Evolutionary conservation across 2,888 invertebrate genomes (phyloP).

Genomic region (Formica aserva): DNA sequence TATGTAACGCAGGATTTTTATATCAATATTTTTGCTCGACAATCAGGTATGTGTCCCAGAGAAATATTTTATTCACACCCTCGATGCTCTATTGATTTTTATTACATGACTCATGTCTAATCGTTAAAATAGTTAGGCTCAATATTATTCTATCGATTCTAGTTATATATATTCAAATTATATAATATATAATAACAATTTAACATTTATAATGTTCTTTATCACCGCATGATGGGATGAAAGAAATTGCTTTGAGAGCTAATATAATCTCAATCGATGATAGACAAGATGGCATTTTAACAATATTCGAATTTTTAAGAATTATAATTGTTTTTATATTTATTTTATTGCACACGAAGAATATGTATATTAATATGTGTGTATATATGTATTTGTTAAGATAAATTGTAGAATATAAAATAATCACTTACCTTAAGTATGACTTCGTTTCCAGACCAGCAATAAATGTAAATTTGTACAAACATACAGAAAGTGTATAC

Average conservation of each 20-base stretch:
- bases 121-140: constrained; percentile 8
- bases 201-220: background rate
- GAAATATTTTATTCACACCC: constrained; percentile 31
- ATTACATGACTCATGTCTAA: background rate
- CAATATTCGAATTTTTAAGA: background rate
- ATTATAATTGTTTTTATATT: background rate
- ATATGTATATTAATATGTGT: background rate
- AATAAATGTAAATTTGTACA: constrained; percentile 71
- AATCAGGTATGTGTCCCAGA: constrained; percentile 26
- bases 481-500: constrained; percentile 60
- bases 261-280: background rate
- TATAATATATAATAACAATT: background rate
- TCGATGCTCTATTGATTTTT: background rate
- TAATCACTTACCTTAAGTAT: constrained; percentile 61
- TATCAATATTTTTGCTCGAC: background rate
- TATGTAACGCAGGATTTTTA: background rate
- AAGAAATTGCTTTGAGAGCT: background rate
- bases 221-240: background rate
- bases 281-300: background rate
- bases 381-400: background rate
- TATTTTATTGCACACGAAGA: background rate
- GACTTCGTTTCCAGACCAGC: constrained; percentile 75
- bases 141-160: background rate
- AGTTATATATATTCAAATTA: background rate
- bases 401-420: background rate